Evolutionary conservation across 2,797 vertebrate species (phyloP), one percentile per base, ranked within the genome.

Genomic region (Thalassophryne amazonica): DNA sequence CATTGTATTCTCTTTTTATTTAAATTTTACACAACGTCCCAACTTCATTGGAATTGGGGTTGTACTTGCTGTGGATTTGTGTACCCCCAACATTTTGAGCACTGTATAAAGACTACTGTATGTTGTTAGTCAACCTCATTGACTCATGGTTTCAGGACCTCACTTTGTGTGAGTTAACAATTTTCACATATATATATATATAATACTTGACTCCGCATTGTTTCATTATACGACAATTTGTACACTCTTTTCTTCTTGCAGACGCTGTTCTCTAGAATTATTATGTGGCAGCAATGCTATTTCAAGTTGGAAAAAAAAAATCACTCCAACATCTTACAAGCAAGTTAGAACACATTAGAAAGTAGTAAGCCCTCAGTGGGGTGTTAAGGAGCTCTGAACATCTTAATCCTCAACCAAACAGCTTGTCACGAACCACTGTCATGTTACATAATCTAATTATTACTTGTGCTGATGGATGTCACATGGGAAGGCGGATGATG

Each of bases 281-380:
- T n/a, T n/a, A n/a, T n/a, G n/a, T n/a, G n/a, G n/a, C 47, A 34
- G 17, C 43, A 49, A 57, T 47, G 35, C 22, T 13, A 15, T n/a
- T 20, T 13, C 12, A 47, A 3, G n/a, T n/a, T n/a, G n/a, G n/a
- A n/a, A n/a, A n/a, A 36, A 21, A 29, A 18, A 28, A 16, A 58
- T 64, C 78, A 57, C 68, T 73, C 34, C 33, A 68, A 46, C 27
- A 69, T 51, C 52, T 41, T 62, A 31, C 40, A 30, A 56, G 50
- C 73, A 81, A 62, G 64, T 79, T 49, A 52, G 41, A 66, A 74
- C 67, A 74, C 46, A 81, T 87, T 73, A 69, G 45, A 68, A 55
- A 68, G 40, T 31, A 17, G 35, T 29, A 29, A 59, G 41, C 18
- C 48, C 72, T 64, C 60, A 64, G 42, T 50, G 18, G 28, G 61